A percentile compares a stretch with the other conserved stretches of the same genome.
phyloP scores from a whole-genome alignment of 2,113 vertebrate species.

The Centropus bengalensis region DNA sequence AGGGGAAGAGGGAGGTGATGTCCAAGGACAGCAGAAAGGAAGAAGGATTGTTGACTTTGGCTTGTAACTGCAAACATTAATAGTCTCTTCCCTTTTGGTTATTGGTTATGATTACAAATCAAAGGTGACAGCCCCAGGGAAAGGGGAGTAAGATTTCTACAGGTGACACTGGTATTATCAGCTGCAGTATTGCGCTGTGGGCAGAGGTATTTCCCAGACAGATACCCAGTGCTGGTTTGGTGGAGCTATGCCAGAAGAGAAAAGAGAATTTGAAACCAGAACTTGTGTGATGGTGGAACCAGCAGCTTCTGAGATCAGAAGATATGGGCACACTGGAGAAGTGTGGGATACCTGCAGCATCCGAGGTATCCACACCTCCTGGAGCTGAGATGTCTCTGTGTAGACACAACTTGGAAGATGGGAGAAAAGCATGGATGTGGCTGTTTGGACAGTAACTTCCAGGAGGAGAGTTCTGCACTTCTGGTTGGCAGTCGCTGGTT shows the following conservation, averaged over 20 bases:
- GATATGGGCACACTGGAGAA: not conserved
- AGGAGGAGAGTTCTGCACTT: not conserved
- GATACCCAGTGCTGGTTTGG: not conserved
- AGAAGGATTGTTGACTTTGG: slow-evolving; percentile 14
- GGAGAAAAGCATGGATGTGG: not conserved
- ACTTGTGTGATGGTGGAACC: not conserved
- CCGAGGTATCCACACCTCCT: not conserved
- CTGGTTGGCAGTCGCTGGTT: not conserved
- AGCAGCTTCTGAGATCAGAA: not conserved
- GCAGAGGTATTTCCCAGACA: not conserved
- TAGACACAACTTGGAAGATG: not conserved
- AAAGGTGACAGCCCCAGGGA: not conserved
- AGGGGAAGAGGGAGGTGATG: not conserved
- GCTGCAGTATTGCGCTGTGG: not conserved
- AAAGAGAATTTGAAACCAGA: not conserved
- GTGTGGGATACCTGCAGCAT: fast-evolving
- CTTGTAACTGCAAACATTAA: not conserved
- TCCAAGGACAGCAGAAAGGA: not conserved
- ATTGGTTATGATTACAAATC: not conserved
- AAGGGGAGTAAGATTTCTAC: not conserved
- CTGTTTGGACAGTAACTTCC: not conserved
- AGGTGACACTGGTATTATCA: not conserved
- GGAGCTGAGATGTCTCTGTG: not conserved
- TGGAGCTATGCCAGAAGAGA: not conserved
- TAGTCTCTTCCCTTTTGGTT: slow-evolving; percentile 10